Conservation (phyloP, 2,113 vertebrate species). For the Brachyhypopomus gauderio region DNA sequence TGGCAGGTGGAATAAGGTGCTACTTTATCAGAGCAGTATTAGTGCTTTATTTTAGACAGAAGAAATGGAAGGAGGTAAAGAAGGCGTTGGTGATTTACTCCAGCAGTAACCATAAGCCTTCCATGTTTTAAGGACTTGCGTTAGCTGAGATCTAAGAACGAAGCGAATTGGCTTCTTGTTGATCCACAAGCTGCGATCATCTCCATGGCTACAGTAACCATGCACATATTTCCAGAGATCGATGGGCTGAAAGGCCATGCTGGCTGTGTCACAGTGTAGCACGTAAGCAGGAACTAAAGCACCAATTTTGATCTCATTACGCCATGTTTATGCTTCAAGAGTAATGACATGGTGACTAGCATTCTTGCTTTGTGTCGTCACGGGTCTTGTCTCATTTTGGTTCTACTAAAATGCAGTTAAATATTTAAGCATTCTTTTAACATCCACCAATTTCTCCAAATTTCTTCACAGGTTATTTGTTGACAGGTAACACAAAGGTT, state of each 20-base stretch:
- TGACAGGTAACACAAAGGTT: too few species aligned
- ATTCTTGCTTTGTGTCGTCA: not conserved
- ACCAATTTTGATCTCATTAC: constrained; percentile 27
- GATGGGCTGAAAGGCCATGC: constrained; percentile 60
- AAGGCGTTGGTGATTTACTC: constrained; percentile 8
- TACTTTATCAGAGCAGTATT: not conserved
- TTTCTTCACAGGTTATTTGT: too few species aligned
- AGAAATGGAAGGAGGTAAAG: not conserved
- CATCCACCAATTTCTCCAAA: not conserved
- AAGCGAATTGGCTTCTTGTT: constrained; percentile 30
- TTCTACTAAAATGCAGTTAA: not conserved
- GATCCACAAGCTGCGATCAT: constrained; percentile 25
- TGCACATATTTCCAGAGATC: constrained; percentile 57
- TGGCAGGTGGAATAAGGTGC: not conserved
- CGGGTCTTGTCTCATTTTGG: not conserved
- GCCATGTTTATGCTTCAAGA: constrained; percentile 7
- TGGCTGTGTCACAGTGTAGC: constrained; percentile 44
- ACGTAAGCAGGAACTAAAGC: constrained; percentile 33
- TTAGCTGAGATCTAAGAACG: constrained; percentile 47
- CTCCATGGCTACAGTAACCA: constrained; percentile 53
- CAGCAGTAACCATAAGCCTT: not conserved
- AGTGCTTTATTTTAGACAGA: not conserved
- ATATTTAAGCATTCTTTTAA: not conserved
- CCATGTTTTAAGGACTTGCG: constrained; percentile 5
- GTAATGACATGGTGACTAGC: not conserved